phyloP scores from a whole-genome alignment of 2,888 invertebrate genomes.

The Psylliodes chrysocephalus region DNA sequence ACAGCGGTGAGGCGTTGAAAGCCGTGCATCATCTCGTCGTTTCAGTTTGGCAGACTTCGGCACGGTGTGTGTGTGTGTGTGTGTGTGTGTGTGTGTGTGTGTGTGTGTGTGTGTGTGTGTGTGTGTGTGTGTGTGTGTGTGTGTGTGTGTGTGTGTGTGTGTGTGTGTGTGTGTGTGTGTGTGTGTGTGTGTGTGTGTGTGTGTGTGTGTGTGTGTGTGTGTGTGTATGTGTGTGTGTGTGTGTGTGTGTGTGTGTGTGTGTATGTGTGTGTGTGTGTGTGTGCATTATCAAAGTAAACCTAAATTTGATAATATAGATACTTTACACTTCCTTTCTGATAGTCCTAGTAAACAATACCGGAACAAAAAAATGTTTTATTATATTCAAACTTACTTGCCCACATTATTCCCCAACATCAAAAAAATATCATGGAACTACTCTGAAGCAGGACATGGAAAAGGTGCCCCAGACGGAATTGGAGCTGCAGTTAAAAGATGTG shows the following conservation, averaged over 20 bases:
- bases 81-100: not conserved
- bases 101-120: not conserved
- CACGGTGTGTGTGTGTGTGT: too few species aligned
- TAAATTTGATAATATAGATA: not conserved
- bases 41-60: too few species aligned
- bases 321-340: slow-evolving; percentile 1
- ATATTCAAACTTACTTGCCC: not conserved
- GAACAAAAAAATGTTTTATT: slow-evolving; percentile 10
- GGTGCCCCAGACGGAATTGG: slow-evolving; percentile 14
- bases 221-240: not conserved
- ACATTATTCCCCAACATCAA: not conserved
- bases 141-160: not conserved
- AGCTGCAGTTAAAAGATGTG: not conserved
- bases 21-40: too few species aligned
- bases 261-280: not conserved
- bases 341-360: slow-evolving; percentile 5
- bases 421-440: slow-evolving; percentile 15
- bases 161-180: not conserved
- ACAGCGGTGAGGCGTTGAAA: too few species aligned
- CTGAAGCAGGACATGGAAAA: slow-evolving; percentile 14
- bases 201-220: not conserved
- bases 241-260: not conserved
- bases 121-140: not conserved
- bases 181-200: not conserved
- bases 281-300: too few species aligned